Percentiles rank a stretch among this genome's conserved stretches.
These are phyloP conservation scores for Dryococelus australis DNA, from an alignment of 2,888 invertebrate species.

Conservation along the genomic window DNA sequence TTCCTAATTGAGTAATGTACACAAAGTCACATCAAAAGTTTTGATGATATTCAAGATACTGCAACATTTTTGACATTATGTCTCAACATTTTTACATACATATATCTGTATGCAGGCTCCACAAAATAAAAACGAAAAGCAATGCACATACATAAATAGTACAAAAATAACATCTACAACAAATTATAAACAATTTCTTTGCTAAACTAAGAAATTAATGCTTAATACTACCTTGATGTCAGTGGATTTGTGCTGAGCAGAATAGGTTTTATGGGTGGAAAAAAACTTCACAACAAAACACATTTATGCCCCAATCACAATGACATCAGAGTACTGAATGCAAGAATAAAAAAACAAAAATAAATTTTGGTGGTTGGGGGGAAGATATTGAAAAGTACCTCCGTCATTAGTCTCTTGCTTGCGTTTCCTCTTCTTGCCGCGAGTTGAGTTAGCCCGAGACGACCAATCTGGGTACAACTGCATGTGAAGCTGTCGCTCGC, in stretches of 20 bases:
- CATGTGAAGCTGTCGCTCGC: constrained; percentile 98
- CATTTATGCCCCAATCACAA: not conserved
- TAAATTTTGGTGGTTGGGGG: not conserved
- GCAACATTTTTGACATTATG: too few relatives aligned
- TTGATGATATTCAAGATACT: too few relatives aligned
- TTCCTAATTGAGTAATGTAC: too few relatives aligned
- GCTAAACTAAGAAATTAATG: not conserved
- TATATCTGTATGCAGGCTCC: too few relatives aligned
- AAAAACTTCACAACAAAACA: not conserved
- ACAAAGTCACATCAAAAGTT: too few relatives aligned
- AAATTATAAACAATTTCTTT: not conserved
- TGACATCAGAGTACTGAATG: not conserved
- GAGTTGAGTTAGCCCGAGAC: constrained; percentile 99
- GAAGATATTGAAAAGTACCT: constrained; percentile 71
- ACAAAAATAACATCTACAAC: too few relatives aligned
- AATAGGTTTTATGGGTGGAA: constrained; percentile 41
- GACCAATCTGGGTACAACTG: constrained; percentile 99
- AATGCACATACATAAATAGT: not conserved
- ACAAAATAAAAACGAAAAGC: not conserved
- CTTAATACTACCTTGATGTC: constrained; percentile 22
- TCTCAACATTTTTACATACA: too few relatives aligned
- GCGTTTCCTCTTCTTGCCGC: constrained; percentile 99
- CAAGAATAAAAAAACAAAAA: not conserved
- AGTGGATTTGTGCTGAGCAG: constrained; percentile 41
- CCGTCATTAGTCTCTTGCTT: constrained; percentile 97